A percentile compares a stretch with the other conserved stretches of the same genome.
Evolutionary conservation across 2,113 vertebrate genomes (phyloP).

Genomic region (Paramormyrops kingsleyae): DNA sequence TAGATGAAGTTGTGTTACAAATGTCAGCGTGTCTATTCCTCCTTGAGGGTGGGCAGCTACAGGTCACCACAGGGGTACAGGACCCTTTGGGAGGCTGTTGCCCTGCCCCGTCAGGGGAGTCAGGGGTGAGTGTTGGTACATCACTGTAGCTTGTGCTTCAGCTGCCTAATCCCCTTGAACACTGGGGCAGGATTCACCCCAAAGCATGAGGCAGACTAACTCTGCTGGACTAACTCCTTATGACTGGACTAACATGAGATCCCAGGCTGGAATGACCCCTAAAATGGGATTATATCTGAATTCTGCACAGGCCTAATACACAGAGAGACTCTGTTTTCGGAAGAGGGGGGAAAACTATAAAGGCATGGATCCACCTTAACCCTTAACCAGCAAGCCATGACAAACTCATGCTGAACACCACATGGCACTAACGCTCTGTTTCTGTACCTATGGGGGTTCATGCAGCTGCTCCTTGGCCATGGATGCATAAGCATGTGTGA

Average conservation of each 20-base stretch:
- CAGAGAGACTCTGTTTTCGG: background rate
- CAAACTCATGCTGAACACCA: background rate
- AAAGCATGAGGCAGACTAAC: slow-evolving; percentile 26
- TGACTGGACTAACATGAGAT: background rate
- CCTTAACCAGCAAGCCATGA: background rate
- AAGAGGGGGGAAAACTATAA: background rate
- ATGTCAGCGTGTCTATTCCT: slow-evolving; percentile 36
- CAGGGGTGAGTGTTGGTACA: slow-evolving; percentile 55
- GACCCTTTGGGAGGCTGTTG: slow-evolving; percentile 31
- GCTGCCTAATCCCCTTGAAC: background rate
- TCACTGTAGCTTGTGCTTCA: slow-evolving; percentile 8
- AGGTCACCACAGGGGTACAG: slow-evolving; percentile 46
- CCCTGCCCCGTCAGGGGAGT: slow-evolving; percentile 26
- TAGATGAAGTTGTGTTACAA: background rate
- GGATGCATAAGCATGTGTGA: background rate
- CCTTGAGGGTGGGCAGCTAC: slow-evolving; percentile 56
- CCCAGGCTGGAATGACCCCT: slow-evolving; percentile 3
- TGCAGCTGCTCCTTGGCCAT: background rate
- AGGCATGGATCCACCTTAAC: background rate
- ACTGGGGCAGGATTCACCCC: slow-evolving; percentile 34
- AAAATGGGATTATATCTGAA: background rate
- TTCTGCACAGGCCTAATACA: background rate
- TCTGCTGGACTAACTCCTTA: slow-evolving; percentile 32
- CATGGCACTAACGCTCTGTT: background rate
- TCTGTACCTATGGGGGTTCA: background rate